These are phyloP conservation scores for Scomberomorus guttatus DNA, from an alignment of 2,797 vertebrate species.

Conservation along the genomic window DNA sequence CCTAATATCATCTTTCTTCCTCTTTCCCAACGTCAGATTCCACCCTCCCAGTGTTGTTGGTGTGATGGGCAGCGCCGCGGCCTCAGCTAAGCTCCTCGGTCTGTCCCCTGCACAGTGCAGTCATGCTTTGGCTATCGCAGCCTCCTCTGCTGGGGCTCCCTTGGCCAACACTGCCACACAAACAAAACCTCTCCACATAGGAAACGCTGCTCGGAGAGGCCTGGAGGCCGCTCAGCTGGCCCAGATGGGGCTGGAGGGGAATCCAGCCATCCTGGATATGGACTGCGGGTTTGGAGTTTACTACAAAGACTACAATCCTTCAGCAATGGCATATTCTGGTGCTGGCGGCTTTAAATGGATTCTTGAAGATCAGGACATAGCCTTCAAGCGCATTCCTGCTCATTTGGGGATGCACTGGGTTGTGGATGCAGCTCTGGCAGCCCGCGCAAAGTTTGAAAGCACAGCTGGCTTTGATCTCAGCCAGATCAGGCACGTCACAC, in stretches of 20 bases:
- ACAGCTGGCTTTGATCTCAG: conserved; percentile 68
- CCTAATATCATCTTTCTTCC: not conserved
- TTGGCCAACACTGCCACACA: conserved; percentile 95
- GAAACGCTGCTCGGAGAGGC: conserved; percentile 91
- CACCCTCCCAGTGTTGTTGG: conserved; percentile 95
- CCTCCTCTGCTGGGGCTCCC: conserved; percentile 93
- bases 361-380: conserved; percentile 92
- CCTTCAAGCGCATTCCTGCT: conserved; percentile 93
- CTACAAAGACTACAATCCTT: conserved; percentile 90
- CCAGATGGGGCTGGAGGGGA: conserved; percentile 89
- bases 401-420: conserved; percentile 96
- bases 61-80: conserved; percentile 93
- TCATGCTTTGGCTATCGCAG: conserved; percentile 92
- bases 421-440: conserved; percentile 88
- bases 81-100: conserved; percentile 90
- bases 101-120: conserved; percentile 85
- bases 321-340: conserved; percentile 72
- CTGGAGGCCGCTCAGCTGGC: conserved; percentile 92
- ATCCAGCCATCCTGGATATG: conserved; percentile 89
- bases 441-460: conserved; percentile 81
- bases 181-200: conserved; percentile 94
- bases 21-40: conserved; percentile 84
- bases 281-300: conserved; percentile 91
- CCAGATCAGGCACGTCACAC: conserved; percentile 82
- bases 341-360: conserved; percentile 87